Evolutionary conservation across 2,888 invertebrate species (phyloP), one percentile per base, ranked within the genome.

Genomic region (Sipunculus nudus): DNA sequence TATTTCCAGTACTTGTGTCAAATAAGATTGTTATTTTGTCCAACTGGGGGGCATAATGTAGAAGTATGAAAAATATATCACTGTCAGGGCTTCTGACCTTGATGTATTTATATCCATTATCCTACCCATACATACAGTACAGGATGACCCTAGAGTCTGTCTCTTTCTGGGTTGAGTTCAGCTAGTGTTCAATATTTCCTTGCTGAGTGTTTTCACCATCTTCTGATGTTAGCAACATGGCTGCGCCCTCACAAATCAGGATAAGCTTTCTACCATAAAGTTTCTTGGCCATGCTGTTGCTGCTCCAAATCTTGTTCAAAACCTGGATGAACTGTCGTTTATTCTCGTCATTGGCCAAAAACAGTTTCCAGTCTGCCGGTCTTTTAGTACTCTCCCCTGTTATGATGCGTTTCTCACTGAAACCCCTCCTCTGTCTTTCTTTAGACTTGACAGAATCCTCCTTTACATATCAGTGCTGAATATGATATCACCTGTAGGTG

Each of bases 21-120:
- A 63, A 59, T 10, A 59, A 21, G 35, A 61, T 28, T n/a, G 32
- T 53, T 3, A 32, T 19, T n/a, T 49, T 53, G 25, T 59, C 25
- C 8, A 13, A 31, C 16, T n/a, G n/a, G n/a, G 13, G n/a, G 28
- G 49, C 50, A 52, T 63, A 55, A 28, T 61, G 53, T 4, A 66
- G 45, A 32, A 61, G 28, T 23, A 64, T 53, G 35, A 64, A 57
- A 46, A 59, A 61, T 13, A 64, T 53, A 39, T 67, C 64, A 31
- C 29, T 57, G 39, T 61, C 67, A 59, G 61, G 61, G 35, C 38
- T 55, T 39, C 47, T 63, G n/a, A 60, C 54, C 29, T 38, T 29
- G 25, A 56, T 47, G 29, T 16, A 39, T 43, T 63, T 45, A 29
- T 56, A 65, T 16, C 60, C 57, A 28, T 60, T 21, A 8, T 47